A percentile compares a stretch with the other conserved stretches of the same genome.
Conservation (phyloP, 2,113 vertebrate species). For the Cebus imitator region DNA sequence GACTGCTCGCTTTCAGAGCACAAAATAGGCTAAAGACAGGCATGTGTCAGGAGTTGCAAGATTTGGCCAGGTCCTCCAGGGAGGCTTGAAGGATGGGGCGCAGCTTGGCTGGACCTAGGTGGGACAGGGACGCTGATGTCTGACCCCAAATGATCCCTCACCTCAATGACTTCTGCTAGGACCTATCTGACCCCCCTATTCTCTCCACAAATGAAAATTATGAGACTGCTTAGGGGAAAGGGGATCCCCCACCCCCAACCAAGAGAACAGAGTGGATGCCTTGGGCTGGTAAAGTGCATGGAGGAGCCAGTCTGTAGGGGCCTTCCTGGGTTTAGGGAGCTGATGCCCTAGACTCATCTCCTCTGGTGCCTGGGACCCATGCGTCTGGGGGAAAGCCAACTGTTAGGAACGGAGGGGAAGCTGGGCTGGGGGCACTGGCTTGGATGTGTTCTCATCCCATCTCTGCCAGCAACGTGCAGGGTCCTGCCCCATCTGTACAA, state of each 20-base stretch:
- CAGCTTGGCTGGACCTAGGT: neutral
- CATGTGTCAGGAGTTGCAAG: neutral
- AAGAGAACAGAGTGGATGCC: neutral
- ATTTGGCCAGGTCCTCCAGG: neutral
- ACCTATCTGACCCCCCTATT: neutral
- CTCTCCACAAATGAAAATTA: neutral
- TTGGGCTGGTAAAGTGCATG: constrained; percentile 1
- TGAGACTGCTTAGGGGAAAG: neutral
- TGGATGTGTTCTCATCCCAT: neutral
- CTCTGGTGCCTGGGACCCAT: neutral
- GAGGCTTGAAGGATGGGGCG: neutral
- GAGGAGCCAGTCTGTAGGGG: neutral
- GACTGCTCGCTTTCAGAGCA: neutral
- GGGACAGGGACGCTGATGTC: neutral
- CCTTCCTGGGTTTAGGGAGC: neutral
- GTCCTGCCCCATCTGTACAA: neutral
- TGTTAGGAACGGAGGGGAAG: neutral
- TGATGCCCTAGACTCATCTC: neutral
- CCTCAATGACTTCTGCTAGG: neutral
- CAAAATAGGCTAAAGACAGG: neutral
- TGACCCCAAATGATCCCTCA: neutral
- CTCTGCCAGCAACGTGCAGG: neutral
- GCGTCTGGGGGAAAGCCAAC: neutral
- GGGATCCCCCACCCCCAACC: neutral
- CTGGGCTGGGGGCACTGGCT: neutral